These are phyloP conservation scores for Ormyrus pomaceus DNA, from an alignment of 2,888 invertebrate species.

Conservation along the genomic window DNA sequence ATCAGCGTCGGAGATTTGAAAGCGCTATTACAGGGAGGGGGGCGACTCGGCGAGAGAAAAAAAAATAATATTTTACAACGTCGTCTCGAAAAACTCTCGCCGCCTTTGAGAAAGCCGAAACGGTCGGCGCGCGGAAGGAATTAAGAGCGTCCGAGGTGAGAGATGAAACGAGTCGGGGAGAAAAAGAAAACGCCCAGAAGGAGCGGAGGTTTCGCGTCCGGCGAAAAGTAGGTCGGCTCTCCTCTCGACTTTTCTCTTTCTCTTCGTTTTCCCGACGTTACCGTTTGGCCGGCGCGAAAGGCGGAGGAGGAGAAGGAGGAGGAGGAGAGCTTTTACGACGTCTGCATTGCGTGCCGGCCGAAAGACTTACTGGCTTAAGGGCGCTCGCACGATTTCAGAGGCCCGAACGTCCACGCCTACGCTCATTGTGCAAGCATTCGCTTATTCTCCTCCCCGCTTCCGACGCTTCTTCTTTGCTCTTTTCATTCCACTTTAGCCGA, in stretches of 20 bases:
- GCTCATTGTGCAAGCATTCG: slow-evolving; percentile 45
- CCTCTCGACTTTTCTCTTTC: not conserved
- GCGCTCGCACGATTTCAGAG: slow-evolving; percentile 21
- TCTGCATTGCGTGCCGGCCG: slow-evolving; percentile 42
- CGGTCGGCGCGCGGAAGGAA: slow-evolving; percentile 24
- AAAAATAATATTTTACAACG: not conserved
- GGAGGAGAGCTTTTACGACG: slow-evolving; percentile 48
- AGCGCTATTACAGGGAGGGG: not conserved
- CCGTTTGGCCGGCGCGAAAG: not conserved
- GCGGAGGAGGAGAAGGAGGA: not conserved
- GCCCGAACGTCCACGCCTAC: slow-evolving; percentile 28
- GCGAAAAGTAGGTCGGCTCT: slow-evolving; percentile 33
- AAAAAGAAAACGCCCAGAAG: slow-evolving; percentile 23
- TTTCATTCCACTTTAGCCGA: not conserved
- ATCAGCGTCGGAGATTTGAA: not conserved
- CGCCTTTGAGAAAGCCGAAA: slow-evolving; percentile 12
- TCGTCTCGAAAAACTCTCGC: not conserved
- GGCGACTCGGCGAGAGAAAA: not conserved
- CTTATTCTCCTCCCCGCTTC: slow-evolving; percentile 28
- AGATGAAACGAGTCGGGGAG: slow-evolving; percentile 36
- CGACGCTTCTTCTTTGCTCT: not conserved
- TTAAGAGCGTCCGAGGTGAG: slow-evolving; percentile 18
- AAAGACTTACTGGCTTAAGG: slow-evolving; percentile 32
- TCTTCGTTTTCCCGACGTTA: not conserved
- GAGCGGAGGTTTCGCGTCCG: not conserved